Conservation (phyloP, 2,888 invertebrate species). For the Agriotes lineatus region DNA sequence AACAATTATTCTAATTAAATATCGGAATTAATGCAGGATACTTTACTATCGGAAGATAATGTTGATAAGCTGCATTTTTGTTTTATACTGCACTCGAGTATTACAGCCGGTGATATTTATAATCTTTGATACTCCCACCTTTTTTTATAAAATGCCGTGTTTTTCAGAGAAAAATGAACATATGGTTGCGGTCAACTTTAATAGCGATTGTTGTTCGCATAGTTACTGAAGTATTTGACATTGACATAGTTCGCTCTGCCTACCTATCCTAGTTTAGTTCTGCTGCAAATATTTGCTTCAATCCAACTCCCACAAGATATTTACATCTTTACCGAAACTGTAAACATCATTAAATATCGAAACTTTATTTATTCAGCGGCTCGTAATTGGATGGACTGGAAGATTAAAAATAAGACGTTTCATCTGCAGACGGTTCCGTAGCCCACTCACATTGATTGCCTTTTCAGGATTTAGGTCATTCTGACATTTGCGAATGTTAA, state of each 20-base stretch:
- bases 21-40: too few relatives aligned
- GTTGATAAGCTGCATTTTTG: too few relatives aligned
- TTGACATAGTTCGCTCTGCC: slow-evolving; percentile 41
- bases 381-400: not conserved
- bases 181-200: slow-evolving; percentile 20
- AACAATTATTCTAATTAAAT: too few relatives aligned
- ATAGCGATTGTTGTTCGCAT: slow-evolving; percentile 23
- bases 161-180: slow-evolving; percentile 15
- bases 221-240: slow-evolving; percentile 39
- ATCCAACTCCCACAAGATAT: too few relatives aligned
- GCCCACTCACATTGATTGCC: not conserved
- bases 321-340: not conserved
- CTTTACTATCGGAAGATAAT: too few relatives aligned
- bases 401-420: too few relatives aligned
- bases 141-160: not conserved
- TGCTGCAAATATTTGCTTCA: slow-evolving; percentile 13
- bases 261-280: slow-evolving; percentile 26
- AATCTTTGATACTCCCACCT: not conserved
- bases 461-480: not conserved
- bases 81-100: too few relatives aligned
- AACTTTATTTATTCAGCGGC: not conserved
- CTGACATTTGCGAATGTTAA: not conserved
- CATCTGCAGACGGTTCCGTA: too few relatives aligned
- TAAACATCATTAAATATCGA: not conserved
- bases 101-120: too few relatives aligned